phyloP scores from a whole-genome alignment of 2,888 invertebrate genomes.

The Apotomis turbidana region DNA sequence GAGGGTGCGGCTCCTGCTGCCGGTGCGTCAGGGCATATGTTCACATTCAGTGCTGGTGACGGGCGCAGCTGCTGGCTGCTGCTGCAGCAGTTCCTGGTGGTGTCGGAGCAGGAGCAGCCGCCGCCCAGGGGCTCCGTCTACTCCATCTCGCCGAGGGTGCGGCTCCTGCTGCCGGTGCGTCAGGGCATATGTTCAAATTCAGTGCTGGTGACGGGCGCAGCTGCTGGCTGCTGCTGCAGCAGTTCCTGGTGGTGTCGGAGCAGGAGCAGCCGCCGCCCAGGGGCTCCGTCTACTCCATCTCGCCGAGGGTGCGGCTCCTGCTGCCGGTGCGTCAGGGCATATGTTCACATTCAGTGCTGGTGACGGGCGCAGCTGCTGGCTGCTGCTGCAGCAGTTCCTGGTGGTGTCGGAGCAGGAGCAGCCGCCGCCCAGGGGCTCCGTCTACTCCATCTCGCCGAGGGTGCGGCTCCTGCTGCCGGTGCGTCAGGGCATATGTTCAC shows the following conservation, averaged over 20 bases:
- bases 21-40: background rate
- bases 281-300: background rate
- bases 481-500: background rate
- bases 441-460: background rate
- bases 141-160: background rate
- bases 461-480: background rate
- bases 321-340: constrained; percentile 3
- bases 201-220: too few species aligned
- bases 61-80: too few species aligned
- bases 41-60: background rate
- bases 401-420: too few species aligned
- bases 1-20: background rate
- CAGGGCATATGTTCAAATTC: too few species aligned
- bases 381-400: background rate
- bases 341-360: too few species aligned
- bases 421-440: background rate
- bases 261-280: background rate
- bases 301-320: background rate
- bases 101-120: background rate
- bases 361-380: too few species aligned
- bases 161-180: constrained; percentile 3
- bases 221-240: too few species aligned
- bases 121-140: background rate
- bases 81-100: constrained; percentile 3
- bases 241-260: background rate